Base-by-base conservation (phyloP, 2,888 invertebrate species). In the Sceliomorpha sp. region DNA sequence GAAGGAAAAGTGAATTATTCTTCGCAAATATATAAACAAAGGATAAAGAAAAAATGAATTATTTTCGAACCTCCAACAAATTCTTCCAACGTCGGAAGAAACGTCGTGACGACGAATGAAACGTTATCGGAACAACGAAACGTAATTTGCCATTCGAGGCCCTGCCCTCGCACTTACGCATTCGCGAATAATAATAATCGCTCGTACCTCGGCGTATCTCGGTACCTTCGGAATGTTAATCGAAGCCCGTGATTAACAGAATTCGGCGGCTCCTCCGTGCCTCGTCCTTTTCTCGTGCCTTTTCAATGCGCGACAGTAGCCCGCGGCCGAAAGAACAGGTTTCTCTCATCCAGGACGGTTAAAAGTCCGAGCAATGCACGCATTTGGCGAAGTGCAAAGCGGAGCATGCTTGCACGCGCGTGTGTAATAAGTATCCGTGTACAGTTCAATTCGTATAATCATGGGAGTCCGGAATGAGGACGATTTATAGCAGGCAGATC, bases 291-390 rank as follows among this genome's bases (percentile, higher is more conserved):
- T 63, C 62, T 47, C 62, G 42, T 59, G 32, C 48, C 58, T 47
- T 20, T 58, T 47, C n/a, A n/a, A n/a, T 31, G 58, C 47, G 40
- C 39, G 47, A 58, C 58, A 56, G 56, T 56, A 56, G 56, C 56
- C 62, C 47, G 70, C 62, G 53, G 56, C 76, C 76, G 72, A 79
- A 75, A 78, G 79, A 81, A 81, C 81, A 79, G 81, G 81, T 81
- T 81, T 78, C 75, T 69, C n/a, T n/a, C n/a, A n/a, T n/a, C 78
- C 73, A 77, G 78, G 81, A 77, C 80, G 80, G 77, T 80, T 81
- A 78, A 76, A n/a, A 81, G 80, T 71, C 81, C 76, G 74, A 74
- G 80, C 79, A 81, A 80, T 80, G 80, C 79, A 71, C 73, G 79
- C 79, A 78, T 80, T 80, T 79, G 78, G 76, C 73, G 78, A 72